Conservation (phyloP, 2,797 vertebrate genomes). For the Diplodus sargus region DNA sequence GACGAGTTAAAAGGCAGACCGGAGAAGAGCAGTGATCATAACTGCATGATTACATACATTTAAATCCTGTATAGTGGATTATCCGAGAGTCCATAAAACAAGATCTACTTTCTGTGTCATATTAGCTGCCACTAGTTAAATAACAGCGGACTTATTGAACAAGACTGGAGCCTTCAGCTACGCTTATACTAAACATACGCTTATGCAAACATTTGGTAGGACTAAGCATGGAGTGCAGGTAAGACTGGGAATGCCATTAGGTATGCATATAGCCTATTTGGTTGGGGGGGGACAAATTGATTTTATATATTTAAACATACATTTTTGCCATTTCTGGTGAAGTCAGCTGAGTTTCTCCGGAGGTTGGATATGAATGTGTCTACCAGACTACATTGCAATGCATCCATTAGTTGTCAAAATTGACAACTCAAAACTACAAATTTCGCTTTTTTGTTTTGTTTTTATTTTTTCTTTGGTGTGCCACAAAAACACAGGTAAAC, state of each 20-base stretch:
- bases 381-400: neutral
- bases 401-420: neutral
- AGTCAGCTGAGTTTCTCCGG: neutral
- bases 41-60: slow-evolving; percentile 18
- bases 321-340: no score
- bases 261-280: neutral
- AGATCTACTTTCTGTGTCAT: neutral
- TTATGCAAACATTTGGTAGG: neutral
- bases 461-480: no score
- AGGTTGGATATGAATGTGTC: neutral
- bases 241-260: neutral
- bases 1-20: slow-evolving; percentile 35
- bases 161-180: neutral
- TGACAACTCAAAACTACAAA: neutral
- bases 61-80: neutral
- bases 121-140: slow-evolving; percentile 13
- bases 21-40: slow-evolving; percentile 14
- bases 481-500: no score
- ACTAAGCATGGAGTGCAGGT: neutral
- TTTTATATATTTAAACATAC: no score
- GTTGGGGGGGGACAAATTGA: no score
- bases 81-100: neutral
- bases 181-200: neutral
- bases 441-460: no score
- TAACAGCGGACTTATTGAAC: neutral